These are phyloP conservation scores for Hycleus phaleratus DNA, from an alignment of 1,140 invertebrate genomes.

Conservation along the genomic window DNA sequence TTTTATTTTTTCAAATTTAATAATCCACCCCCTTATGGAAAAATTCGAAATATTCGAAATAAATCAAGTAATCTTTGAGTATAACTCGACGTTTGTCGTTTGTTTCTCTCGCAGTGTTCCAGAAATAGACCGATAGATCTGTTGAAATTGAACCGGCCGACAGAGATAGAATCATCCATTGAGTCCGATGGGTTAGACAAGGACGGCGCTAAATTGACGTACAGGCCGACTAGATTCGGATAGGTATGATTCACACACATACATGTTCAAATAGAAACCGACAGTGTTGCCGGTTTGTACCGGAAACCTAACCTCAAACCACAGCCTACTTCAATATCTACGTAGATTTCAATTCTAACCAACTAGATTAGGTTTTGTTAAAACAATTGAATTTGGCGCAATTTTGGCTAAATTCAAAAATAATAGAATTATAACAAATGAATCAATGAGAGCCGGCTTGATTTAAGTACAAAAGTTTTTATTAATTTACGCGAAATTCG, in stretches of 20 bases:
- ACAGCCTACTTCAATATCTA: no score
- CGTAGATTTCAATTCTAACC: no score
- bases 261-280: conserved; percentile 22
- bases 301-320: conserved; percentile 3
- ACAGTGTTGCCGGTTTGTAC: conserved; percentile 16
- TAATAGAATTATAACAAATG: no score
- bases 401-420: no score
- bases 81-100: not conserved
- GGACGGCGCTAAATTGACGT: conserved; percentile 1
- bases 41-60: not conserved
- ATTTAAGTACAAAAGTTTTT: no score
- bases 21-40: not conserved
- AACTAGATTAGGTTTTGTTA: no score
- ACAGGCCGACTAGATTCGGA: conserved; percentile 6
- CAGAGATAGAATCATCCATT: not conserved
- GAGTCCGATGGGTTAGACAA: not conserved
- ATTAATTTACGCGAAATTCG: no score
- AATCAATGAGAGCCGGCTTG: no score
- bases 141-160: not conserved
- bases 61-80: not conserved
- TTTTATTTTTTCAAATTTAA: no score
- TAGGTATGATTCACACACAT: conserved; percentile 23
- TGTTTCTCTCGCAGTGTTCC: not conserved
- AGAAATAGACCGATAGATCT: conserved; percentile 10
- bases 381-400: no score